A percentile compares a stretch with the other conserved stretches of the same genome.
Conservation (phyloP, 2,888 invertebrate genomes). For the Troides oblongomaculatus region DNA sequence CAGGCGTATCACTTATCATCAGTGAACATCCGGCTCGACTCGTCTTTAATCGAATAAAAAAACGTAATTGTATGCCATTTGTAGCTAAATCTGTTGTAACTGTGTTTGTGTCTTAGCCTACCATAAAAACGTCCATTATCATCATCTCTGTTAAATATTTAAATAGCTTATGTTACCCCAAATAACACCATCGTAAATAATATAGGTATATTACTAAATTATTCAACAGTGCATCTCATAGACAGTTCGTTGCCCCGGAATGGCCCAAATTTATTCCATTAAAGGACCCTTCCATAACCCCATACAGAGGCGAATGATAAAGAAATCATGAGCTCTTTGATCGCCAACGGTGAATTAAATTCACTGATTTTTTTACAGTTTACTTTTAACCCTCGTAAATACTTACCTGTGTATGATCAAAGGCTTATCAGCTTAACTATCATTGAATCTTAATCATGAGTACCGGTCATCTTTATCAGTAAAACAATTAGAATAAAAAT, state of each 20-base stretch:
- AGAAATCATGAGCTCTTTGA: conserved; percentile 12
- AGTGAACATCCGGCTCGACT: too few relatives aligned
- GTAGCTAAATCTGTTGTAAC: too few relatives aligned
- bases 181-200: too few relatives aligned
- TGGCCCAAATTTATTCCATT: conserved; percentile 2
- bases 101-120: too few relatives aligned
- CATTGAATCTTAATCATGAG: not conserved
- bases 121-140: too few relatives aligned
- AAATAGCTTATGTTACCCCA: too few relatives aligned
- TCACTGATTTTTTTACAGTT: conserved; percentile 15
- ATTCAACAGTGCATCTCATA: conserved; percentile 3
- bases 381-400: conserved; percentile 8
- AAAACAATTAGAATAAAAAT: too few relatives aligned
- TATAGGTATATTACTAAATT: not conserved
- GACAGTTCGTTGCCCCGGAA: not conserved
- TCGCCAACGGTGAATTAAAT: conserved; percentile 2
- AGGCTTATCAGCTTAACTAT: not conserved
- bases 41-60: too few relatives aligned
- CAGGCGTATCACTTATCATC: too few relatives aligned
- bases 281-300: conserved; percentile 1
- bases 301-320: not conserved
- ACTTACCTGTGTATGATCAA: conserved; percentile 4
- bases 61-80: too few relatives aligned
- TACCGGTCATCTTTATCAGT: too few relatives aligned
- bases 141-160: too few relatives aligned